Conservation (phyloP, 2,888 invertebrate species). For the Phortica magna region DNA sequence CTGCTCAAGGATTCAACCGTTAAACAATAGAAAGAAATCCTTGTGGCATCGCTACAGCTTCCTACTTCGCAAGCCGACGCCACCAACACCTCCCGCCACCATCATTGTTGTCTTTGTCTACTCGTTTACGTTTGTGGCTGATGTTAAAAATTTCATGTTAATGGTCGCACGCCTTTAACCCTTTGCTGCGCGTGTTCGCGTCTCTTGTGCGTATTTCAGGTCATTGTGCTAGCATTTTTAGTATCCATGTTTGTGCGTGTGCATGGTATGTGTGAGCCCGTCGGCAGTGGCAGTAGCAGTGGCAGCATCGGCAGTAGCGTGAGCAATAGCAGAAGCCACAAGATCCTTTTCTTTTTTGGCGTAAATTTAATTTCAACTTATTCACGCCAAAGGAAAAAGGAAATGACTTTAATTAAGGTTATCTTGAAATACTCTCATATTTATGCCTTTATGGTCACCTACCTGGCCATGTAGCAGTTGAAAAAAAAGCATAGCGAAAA, state of each 20-base stretch:
- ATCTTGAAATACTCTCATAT: conserved; percentile 68
- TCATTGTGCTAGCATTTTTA: conserved; percentile 59
- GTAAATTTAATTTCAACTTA: conserved; percentile 66
- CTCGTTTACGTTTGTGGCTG: conserved; percentile 49
- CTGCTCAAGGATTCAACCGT: conserved; percentile 32
- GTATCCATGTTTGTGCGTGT: conserved; percentile 50
- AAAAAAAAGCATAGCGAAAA: conserved; percentile 5
- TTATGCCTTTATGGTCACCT: conserved; percentile 59
- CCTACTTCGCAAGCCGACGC: no score
- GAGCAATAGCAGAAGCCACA: no score
- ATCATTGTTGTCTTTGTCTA: neutral
- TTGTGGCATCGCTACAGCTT: conserved; percentile 38
- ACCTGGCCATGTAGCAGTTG: conserved; percentile 49
- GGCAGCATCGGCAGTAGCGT: conserved; percentile 30
- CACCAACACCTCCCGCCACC: no score
- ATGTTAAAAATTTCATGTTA: conserved; percentile 70
- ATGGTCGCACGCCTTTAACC: conserved; percentile 67
- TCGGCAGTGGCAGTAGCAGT: neutral
- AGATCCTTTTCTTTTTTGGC: conserved; percentile 55
- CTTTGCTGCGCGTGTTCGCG: conserved; percentile 45
- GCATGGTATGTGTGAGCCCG: conserved; percentile 34
- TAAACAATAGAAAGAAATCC: conserved; percentile 48
- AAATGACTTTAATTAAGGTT: conserved; percentile 71
- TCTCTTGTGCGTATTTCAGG: conserved; percentile 54
- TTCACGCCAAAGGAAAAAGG: conserved; percentile 49